Evolutionary conservation across 2,797 vertebrate genomes (phyloP).

Genomic region (Lagodon rhomboides): DNA sequence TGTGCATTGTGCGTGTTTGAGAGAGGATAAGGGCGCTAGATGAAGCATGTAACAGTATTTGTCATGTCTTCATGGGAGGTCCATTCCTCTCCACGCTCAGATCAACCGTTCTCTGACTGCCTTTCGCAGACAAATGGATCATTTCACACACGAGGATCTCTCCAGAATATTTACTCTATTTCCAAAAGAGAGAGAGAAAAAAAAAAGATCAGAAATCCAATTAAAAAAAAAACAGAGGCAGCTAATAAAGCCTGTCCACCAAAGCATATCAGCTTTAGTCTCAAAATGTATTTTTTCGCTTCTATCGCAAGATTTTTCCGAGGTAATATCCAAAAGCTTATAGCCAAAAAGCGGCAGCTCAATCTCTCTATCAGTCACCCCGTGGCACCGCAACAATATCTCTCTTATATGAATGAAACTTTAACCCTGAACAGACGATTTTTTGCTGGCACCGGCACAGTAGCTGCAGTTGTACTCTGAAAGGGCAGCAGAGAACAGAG

Average conservation of each 20-base stretch:
- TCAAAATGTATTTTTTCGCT: conserved; percentile 43
- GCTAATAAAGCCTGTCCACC: conserved; percentile 51
- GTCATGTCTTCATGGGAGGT: conserved; percentile 78
- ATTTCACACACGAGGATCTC: conserved; percentile 63
- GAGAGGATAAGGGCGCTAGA: conserved; percentile 54
- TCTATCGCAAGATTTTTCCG: conserved; percentile 31
- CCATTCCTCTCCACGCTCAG: conserved; percentile 57
- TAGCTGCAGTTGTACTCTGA: conserved; percentile 50
- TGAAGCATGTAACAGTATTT: conserved; percentile 81
- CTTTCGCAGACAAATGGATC: conserved; percentile 62
- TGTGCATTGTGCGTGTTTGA: conserved; percentile 1
- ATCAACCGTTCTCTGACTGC: conserved; percentile 57
- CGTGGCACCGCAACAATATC: conserved; percentile 58
- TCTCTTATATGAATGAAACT: conserved; percentile 64
- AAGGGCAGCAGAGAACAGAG: conserved; percentile 26
- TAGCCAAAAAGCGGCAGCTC: conserved; percentile 39
- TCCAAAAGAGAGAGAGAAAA: conserved; percentile 38
- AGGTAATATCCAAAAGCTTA: conserved; percentile 57
- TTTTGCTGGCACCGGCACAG: conserved; percentile 56
- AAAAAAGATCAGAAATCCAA: conserved; percentile 50
- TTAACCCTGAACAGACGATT: conserved; percentile 55
- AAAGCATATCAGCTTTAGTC: conserved; percentile 48
- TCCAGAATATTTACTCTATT: conserved; percentile 53
- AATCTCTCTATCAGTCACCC: conserved; percentile 52
- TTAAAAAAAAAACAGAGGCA: conserved; percentile 49